phyloP scores from a whole-genome alignment of 2,113 vertebrate species.

The Mugil cephalus region DNA sequence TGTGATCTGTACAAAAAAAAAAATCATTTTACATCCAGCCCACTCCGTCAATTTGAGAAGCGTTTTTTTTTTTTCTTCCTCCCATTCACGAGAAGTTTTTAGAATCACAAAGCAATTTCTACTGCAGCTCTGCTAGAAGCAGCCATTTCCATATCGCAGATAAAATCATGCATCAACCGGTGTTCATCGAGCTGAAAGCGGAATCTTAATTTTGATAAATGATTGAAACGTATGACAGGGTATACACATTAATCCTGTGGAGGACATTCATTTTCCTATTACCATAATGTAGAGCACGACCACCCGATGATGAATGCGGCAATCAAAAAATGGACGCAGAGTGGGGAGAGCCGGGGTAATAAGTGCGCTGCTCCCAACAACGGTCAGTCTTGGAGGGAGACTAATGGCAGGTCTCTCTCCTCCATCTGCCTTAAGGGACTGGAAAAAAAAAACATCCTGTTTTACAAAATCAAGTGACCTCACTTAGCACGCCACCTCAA shows the following conservation, averaged over 20 bases:
- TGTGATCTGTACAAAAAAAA: conserved; percentile 35
- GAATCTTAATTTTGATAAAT: conserved; percentile 83
- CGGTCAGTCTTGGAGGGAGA: conserved; percentile 68
- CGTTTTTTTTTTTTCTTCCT: too few species aligned
- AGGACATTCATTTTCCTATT: conserved; percentile 85
- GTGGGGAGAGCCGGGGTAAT: conserved; percentile 74
- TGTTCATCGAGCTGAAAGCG: conserved; percentile 61
- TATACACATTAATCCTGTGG: conserved; percentile 84
- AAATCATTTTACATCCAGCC: conserved; percentile 8
- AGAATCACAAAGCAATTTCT: conserved; percentile 24
- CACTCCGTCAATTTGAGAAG: too few species aligned
- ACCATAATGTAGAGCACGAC: conserved; percentile 82
- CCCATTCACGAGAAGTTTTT: conserved; percentile 15
- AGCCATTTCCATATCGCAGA: conserved; percentile 61
- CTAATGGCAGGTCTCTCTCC: conserved; percentile 54
- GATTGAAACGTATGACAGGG: conserved; percentile 83
- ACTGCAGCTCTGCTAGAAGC: conserved; percentile 36
- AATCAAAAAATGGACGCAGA: conserved; percentile 84
- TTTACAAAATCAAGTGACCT: conserved; percentile 51
- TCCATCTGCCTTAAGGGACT: conserved; percentile 24
- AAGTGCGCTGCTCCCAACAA: conserved; percentile 71
- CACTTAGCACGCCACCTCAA: conserved; percentile 12
- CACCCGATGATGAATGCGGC: conserved; percentile 82
- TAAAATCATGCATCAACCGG: conserved; percentile 66
- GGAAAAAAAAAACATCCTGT: conserved; percentile 13